Evolutionary conservation across 2,797 vertebrate genomes (phyloP).

Genomic region (Lepus townsendii): DNA sequence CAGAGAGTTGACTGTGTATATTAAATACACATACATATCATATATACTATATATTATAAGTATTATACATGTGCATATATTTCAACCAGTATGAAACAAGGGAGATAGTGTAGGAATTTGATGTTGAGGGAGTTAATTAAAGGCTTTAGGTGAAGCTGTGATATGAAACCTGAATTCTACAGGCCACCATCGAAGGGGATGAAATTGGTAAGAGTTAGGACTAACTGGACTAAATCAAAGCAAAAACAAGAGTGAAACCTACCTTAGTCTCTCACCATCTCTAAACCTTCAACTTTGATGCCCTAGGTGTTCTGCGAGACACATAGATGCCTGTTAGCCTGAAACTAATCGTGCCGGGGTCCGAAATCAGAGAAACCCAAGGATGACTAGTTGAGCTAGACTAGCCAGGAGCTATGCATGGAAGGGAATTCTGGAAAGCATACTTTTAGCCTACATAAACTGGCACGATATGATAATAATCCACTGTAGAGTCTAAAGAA

Average conservation of each 20-base stretch:
- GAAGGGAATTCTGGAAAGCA: conserved; percentile 30
- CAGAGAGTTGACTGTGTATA: background rate
- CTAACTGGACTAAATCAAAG: background rate
- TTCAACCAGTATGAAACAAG: background rate
- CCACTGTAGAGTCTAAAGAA: background rate
- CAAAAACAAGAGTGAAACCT: background rate
- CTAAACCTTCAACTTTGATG: background rate
- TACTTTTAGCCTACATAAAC: background rate
- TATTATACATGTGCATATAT: background rate
- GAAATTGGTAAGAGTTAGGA: background rate
- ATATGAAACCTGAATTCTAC: background rate
- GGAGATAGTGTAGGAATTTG: background rate
- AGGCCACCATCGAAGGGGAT: background rate
- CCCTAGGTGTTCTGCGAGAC: background rate
- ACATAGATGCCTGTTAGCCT: background rate
- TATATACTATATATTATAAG: background rate
- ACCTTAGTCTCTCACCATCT: background rate
- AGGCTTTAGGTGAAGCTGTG: background rate
- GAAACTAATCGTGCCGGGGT: background rate
- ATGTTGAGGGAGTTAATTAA: background rate
- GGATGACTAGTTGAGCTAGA: background rate
- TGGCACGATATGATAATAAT: background rate
- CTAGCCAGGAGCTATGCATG: background rate
- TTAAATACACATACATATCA: background rate
- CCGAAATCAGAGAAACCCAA: background rate